A percentile compares a stretch with the other conserved stretches of the same genome.
Conservation (phyloP, 1,140 invertebrate genomes). For the Mycetomoellerius zeteki region DNA sequence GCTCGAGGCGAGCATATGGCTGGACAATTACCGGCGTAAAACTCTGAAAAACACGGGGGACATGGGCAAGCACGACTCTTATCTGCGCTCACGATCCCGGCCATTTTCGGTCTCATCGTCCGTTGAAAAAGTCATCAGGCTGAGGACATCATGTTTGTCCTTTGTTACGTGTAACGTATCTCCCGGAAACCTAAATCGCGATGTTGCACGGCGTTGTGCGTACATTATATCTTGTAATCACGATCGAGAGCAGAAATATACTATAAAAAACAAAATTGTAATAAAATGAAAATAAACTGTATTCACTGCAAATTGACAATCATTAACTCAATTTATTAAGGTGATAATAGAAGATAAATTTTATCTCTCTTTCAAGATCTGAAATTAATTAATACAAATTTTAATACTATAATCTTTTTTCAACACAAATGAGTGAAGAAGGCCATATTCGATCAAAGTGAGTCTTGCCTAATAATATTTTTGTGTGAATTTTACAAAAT, state of each 20-base stretch:
- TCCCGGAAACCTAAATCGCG: conserved; percentile 9
- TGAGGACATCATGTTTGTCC: conserved; percentile 16
- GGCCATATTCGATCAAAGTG: too few species aligned
- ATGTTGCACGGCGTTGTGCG: background rate
- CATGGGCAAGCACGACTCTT: conserved; percentile 53
- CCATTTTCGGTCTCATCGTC: conserved; percentile 49
- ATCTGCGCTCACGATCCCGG: conserved; percentile 66
- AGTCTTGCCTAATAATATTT: too few species aligned
- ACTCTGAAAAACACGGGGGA: conserved; percentile 64
- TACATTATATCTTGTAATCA: background rate
- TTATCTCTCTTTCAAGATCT: too few species aligned
- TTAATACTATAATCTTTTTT: too few species aligned
- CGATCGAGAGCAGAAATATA: too few species aligned
- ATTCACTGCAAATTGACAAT: background rate
- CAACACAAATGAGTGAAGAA: too few species aligned
- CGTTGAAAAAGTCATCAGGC: conserved; percentile 33
- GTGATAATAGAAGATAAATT: background rate
- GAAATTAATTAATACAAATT: too few species aligned
- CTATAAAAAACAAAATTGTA: background rate
- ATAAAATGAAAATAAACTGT: background rate
- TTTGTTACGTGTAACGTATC: conserved; percentile 58
- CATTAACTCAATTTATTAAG: background rate
- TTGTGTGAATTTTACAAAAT: too few species aligned
- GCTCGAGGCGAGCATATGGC: conserved; percentile 79
- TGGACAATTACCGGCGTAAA: conserved; percentile 71